These are phyloP conservation scores for Coendou prehensilis DNA, from an alignment of 2,797 vertebrate genomes.

Conservation along the genomic window DNA sequence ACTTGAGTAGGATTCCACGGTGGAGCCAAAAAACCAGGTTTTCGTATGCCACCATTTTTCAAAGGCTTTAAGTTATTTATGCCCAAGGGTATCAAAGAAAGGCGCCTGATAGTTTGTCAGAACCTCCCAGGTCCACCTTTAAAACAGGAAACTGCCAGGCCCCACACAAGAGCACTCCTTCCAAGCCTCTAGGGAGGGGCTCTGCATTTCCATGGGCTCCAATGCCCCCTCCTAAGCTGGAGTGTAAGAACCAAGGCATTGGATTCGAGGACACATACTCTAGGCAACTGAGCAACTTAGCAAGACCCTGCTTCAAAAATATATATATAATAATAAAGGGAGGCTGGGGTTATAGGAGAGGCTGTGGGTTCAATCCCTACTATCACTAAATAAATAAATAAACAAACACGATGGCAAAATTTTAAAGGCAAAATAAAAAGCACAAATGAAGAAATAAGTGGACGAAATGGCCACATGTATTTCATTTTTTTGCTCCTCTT, in stretches of 20 bases:
- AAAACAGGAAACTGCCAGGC: background rate
- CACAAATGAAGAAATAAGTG: background rate
- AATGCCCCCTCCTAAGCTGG: background rate
- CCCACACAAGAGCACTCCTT: background rate
- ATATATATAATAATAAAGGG: too few species aligned
- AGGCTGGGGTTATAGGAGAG: background rate
- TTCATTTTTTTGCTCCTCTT: background rate
- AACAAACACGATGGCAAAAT: background rate
- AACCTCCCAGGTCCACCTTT: background rate
- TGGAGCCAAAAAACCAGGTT: background rate
- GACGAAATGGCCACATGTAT: fast-evolving
- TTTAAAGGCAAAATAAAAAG: background rate
- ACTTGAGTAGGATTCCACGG: background rate
- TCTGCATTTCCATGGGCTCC: too few species aligned
- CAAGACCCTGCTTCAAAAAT: background rate
- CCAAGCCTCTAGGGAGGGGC: fast-evolving
- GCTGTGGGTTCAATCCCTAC: background rate
- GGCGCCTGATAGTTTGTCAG: background rate
- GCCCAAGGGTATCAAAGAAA: background rate
- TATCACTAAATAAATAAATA: background rate
- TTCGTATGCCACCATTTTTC: background rate
- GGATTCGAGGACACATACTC: background rate
- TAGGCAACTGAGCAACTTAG: background rate
- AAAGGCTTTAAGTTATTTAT: background rate
- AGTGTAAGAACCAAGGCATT: background rate